A percentile compares a stretch with the other conserved stretches of the same genome.
Evolutionary conservation across 2,797 vertebrate genomes (phyloP).

Genomic region (Kryptopterus vitreolus): DNA sequence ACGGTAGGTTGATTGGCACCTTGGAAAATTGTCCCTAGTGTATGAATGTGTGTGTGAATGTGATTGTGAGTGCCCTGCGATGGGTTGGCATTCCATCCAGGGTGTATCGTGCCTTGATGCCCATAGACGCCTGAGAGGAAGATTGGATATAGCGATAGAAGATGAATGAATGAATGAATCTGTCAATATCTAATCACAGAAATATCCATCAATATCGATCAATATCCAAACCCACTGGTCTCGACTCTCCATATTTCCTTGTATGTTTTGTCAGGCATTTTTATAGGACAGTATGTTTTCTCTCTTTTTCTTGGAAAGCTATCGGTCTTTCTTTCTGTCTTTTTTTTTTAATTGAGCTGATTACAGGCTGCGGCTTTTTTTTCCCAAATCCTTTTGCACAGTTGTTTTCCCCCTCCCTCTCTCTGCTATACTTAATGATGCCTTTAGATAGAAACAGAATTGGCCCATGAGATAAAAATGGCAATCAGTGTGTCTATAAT

Average conservation of each 20-base stretch:
- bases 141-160: too few species aligned
- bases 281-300: background rate
- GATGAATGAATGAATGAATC: too few species aligned
- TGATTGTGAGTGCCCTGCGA: too few species aligned
- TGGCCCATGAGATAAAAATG: constrained; percentile 37
- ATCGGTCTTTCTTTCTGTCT: background rate
- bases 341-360: constrained; percentile 16
- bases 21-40: too few species aligned
- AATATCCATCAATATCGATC: too few species aligned
- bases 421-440: constrained; percentile 44
- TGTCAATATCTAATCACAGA: too few species aligned
- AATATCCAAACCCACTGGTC: background rate
- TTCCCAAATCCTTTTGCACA: constrained; percentile 35
- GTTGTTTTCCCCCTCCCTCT: constrained; percentile 12
- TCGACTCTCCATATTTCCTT: background rate
- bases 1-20: too few species aligned
- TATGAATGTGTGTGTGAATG: too few species aligned
- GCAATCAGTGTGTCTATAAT: constrained; percentile 45
- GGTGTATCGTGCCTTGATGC: too few species aligned
- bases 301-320: background rate
- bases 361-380: constrained; percentile 21
- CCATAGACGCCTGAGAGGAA: too few species aligned
- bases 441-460: constrained; percentile 41
- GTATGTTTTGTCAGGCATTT: background rate
- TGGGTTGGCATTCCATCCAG: too few species aligned